These are phyloP conservation scores for Diabrotica balteata DNA, from an alignment of 2,888 invertebrate genomes.

Conservation along the genomic window DNA sequence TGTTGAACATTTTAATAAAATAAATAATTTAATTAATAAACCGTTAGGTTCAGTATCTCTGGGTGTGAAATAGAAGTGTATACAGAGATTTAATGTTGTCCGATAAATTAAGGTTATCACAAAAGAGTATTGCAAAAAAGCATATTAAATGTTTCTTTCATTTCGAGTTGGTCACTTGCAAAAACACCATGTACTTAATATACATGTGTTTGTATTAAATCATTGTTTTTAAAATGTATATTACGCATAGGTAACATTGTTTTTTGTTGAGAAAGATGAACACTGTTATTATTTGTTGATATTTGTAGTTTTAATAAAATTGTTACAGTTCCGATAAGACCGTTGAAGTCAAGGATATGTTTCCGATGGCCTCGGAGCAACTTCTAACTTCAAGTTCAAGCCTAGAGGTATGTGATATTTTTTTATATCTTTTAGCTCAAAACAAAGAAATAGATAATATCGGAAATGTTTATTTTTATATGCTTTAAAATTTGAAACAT, in stretches of 20 bases:
- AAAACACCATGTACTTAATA: constrained; percentile 7
- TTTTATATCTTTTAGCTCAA: no score
- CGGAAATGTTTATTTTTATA: no score
- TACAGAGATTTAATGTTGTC: constrained; percentile 8
- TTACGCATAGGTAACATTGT: constrained; percentile 3
- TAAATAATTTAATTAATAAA: no score
- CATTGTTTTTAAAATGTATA: neutral
- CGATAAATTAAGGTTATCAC: constrained; percentile 19
- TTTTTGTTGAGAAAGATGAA: neutral
- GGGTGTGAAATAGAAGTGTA: neutral
- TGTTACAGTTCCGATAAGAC: neutral
- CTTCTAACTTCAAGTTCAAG: no score
- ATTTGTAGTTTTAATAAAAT: constrained; percentile 5
- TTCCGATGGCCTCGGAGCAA: no score
- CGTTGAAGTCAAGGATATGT: no score
- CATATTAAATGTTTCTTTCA: constrained; percentile 18
- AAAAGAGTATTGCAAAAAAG: neutral
- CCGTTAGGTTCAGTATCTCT: no score
- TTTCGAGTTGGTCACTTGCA: constrained; percentile 2
- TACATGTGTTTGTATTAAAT: neutral
- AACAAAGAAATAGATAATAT: no score
- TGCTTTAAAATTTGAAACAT: no score
- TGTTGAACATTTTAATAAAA: no score
- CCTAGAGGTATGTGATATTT: no score
- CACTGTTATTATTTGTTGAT: no score